Conservation (phyloP, 2,888 invertebrate genomes). For the Tromatobia lineatoria region DNA sequence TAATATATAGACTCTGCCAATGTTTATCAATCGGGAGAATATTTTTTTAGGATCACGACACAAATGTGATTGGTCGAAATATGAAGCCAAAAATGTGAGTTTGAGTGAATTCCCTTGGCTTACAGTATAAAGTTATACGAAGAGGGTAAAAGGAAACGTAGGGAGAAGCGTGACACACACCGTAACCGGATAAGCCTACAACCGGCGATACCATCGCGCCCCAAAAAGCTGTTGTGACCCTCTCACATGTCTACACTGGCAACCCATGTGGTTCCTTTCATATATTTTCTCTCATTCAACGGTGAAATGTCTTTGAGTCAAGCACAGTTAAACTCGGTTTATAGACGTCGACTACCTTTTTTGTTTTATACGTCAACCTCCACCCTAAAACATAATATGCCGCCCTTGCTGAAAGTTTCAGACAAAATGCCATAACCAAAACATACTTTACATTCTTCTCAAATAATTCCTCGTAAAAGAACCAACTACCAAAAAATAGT, state of each 20-base stretch:
- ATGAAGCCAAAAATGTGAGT: not conserved
- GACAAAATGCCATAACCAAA: not conserved
- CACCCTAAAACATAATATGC: not conserved
- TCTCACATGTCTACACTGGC: not conserved
- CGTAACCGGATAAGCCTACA: not conserved
- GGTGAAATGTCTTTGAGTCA: not conserved
- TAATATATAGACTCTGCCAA: too few species aligned
- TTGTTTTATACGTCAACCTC: not conserved
- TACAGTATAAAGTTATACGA: not conserved
- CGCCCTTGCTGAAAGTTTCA: not conserved
- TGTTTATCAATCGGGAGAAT: too few species aligned
- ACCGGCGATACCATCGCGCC: not conserved
- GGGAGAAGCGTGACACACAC: not conserved
- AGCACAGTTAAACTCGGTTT: conserved; percentile 17
- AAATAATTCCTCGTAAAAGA: not conserved
- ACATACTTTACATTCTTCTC: not conserved
- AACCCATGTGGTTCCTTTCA: not conserved
- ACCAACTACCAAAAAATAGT: too few species aligned
- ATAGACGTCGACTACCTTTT: not conserved
- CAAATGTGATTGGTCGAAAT: not conserved
- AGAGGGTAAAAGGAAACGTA: not conserved
- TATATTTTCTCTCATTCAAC: conserved; percentile 10
- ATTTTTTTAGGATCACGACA: not conserved
- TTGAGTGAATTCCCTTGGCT: not conserved
- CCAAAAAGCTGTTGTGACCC: not conserved